These are phyloP conservation scores for Prenolepis imparis DNA, from an alignment of 2,888 invertebrate species.

Conservation along the genomic window DNA sequence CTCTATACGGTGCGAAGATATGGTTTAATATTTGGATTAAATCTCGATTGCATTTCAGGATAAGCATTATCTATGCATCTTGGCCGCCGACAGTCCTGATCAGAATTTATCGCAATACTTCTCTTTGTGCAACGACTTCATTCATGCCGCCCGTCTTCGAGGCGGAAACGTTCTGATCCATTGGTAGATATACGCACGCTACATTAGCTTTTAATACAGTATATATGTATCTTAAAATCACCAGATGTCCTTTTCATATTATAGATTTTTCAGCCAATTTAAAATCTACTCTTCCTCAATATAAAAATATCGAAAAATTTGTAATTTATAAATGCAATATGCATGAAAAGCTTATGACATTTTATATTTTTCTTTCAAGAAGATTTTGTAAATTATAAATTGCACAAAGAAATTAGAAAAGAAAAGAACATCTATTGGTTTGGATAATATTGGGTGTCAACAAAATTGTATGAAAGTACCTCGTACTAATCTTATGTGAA, in stretches of 20 bases:
- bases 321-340: neutral
- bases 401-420: neutral
- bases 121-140: conserved; percentile 97
- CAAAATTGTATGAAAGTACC: neutral
- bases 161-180: conserved; percentile 97
- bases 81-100: conserved; percentile 98
- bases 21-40: neutral
- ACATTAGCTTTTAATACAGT: neutral
- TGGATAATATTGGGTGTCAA: neutral
- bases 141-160: conserved; percentile 95
- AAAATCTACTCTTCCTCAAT: neutral
- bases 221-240: neutral
- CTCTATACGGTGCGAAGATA: neutral
- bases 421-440: neutral
- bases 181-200: conserved; percentile 89
- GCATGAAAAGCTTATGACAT: neutral
- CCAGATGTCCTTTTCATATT: neutral
- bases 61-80: conserved; percentile 97
- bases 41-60: conserved; percentile 89
- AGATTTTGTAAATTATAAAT: neutral
- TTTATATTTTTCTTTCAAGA: neutral
- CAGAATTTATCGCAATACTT: conserved; percentile 98
- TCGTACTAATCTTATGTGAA: too few relatives aligned
- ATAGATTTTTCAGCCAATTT: neutral
- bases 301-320: neutral